Base-by-base conservation (phyloP, 2,113 vertebrate genomes). In the Pandion haliaetus region DNA sequence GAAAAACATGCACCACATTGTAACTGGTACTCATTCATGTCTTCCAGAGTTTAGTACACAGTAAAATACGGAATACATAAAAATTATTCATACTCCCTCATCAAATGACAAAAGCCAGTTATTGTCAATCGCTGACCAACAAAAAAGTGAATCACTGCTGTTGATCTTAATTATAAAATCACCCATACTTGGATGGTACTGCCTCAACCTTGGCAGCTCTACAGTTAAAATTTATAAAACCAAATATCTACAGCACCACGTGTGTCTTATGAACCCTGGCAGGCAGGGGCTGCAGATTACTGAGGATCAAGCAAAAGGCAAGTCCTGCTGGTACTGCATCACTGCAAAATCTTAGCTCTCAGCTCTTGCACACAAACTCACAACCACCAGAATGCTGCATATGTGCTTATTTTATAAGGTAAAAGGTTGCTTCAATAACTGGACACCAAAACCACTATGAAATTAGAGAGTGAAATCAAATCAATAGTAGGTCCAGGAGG, bases 391-490 rank as follows among this genome's bases (percentile, higher is more conserved):
- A 96, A 97, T 77, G 38, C 17, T 21, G 58, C 24, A 69, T 82
- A 82, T 15, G 6, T 95, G 73, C 63, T 84, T 93, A 83, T 94
- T 94, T 95, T 79, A 88, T 96, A 95, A 86, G 74, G 81, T 70
- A 92, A 97, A 96, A 86, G 31, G 59, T 85, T 96, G 42, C 61
- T 95, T 96, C 96, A 88, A 86, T 77, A 91, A 95, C 81, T 74
- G 86, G 82, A 93, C 24, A 80, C 45, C 57, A 97, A 98, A 98
- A 97, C 59, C n/a, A 95, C 96, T 96, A 96, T 63, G 77, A 98
- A 98, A 98, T 98, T 98, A 98, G 91, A 98, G 86, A 84, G 78
- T 25, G 83, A 95, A 98, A 98, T 98, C 92, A 95, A 98, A 98
- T 98, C 98, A 98, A 98, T 98, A 97, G 85, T 65, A 89, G 55